Conservation (phyloP, 2,113 vertebrate species). For the Ameiurus melas region DNA sequence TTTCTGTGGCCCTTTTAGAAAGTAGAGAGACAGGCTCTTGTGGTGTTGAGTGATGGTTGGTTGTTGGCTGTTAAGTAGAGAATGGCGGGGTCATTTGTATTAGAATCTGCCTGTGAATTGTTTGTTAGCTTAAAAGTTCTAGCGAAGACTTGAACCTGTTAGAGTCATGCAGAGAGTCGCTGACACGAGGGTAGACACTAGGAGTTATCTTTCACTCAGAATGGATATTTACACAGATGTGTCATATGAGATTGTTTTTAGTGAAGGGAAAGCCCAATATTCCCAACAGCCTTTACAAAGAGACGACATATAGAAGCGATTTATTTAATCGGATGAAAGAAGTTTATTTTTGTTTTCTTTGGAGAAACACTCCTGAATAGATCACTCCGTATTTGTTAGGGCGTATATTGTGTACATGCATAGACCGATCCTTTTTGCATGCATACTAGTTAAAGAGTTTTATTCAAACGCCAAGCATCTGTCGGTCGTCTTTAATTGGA, state of each 20-base stretch:
- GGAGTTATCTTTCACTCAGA: background rate
- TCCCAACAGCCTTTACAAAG: background rate
- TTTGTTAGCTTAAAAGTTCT: slow-evolving; percentile 21
- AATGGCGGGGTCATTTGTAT: background rate
- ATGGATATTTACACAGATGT: background rate
- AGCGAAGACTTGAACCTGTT: background rate
- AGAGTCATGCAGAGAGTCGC: no score
- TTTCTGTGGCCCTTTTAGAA: background rate
- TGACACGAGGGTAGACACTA: background rate
- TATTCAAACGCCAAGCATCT: background rate
- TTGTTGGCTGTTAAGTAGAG: slow-evolving; percentile 2
- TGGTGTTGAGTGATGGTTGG: background rate
- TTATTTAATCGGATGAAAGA: background rate
- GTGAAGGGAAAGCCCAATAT: background rate
- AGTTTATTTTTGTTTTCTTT: background rate
- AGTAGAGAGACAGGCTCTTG: background rate
- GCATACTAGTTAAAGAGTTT: background rate
- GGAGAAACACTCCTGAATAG: background rate
- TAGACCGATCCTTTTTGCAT: background rate
- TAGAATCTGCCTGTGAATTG: slow-evolving; percentile 25
- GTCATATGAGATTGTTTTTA: background rate
- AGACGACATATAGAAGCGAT: background rate
- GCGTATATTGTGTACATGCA: background rate
- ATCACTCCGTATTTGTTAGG: background rate
- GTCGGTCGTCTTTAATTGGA: slow-evolving; percentile 40